These are phyloP conservation scores for Odontophorus gujanensis DNA, from an alignment of 2,113 vertebrate species.

Conservation along the genomic window DNA sequence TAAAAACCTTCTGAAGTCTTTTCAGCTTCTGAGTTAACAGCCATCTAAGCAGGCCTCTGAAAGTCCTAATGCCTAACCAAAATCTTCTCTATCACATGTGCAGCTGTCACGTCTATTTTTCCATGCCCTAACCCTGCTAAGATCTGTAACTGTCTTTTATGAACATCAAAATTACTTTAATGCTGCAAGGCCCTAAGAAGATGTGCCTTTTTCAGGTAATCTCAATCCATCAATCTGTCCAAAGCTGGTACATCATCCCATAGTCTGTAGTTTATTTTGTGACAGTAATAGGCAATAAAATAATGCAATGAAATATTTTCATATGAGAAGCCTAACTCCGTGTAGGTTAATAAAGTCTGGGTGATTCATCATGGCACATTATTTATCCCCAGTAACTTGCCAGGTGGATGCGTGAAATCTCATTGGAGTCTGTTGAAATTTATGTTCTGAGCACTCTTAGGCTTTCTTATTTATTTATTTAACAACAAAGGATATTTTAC, in stretches of 20 bases:
- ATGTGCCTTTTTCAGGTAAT: slow-evolving; percentile 65
- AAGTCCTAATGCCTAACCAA: neutral
- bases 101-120: slow-evolving; percentile 2
- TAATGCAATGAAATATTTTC: slow-evolving; percentile 66
- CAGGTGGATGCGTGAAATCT: slow-evolving; percentile 38
- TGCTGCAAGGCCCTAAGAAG: slow-evolving; percentile 44
- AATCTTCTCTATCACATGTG: neutral
- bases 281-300: slow-evolving; percentile 75
- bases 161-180: slow-evolving; percentile 62
- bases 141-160: slow-evolving; percentile 58
- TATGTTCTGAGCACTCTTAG: neutral
- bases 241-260: slow-evolving; percentile 54
- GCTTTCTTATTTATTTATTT: slow-evolving; percentile 33
- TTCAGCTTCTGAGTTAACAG: neutral
- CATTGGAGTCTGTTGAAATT: slow-evolving; percentile 45
- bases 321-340: slow-evolving; percentile 61
- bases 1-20: neutral
- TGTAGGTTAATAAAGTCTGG: slow-evolving; percentile 60
- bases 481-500: slow-evolving; percentile 6
- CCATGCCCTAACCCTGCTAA: neutral
- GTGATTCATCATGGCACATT: slow-evolving; percentile 50
- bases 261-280: slow-evolving; percentile 66
- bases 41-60: neutral
- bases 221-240: slow-evolving; percentile 64
- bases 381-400: slow-evolving; percentile 49